Percentiles rank a stretch among this genome's conserved stretches.
Evolutionary conservation across 2,797 vertebrate species (phyloP).

Genomic region (Thripadectes ignobilis): DNA sequence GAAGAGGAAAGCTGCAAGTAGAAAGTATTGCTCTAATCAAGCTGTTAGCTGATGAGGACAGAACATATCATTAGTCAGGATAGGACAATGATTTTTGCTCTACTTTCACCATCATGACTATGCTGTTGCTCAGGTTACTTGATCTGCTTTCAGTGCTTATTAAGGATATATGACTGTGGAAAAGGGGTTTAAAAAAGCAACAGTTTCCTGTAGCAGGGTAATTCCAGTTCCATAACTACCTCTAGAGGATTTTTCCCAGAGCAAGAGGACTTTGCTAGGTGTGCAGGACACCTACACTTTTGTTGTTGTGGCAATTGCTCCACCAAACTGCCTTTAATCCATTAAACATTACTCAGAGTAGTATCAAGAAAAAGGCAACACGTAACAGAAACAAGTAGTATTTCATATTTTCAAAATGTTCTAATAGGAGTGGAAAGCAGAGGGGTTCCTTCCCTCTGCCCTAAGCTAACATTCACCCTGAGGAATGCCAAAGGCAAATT

Average conservation of each 20-base stretch:
- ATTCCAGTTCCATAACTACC: not conserved
- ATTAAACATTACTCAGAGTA: not conserved
- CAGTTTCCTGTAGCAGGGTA: not conserved
- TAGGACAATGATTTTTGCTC: not conserved
- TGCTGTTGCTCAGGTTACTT: not conserved
- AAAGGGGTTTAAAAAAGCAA: not conserved
- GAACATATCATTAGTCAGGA: not conserved
- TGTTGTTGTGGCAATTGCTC: not conserved
- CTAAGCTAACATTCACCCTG: not conserved
- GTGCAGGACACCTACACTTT: not conserved
- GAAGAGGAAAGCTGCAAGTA: too few species aligned
- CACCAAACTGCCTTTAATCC: not conserved
- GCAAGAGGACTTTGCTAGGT: not conserved
- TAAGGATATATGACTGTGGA: not conserved
- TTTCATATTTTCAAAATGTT: not conserved
- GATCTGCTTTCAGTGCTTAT: not conserved
- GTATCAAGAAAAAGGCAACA: not conserved
- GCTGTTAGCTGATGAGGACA: too few species aligned
- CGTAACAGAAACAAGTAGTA: not conserved
- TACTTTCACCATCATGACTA: not conserved
- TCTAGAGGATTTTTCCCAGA: not conserved
- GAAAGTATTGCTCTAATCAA: too few species aligned
- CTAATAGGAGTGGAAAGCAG: not conserved
- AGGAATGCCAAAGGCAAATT: not conserved
- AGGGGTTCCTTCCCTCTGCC: conserved; percentile 4